phyloP scores from a whole-genome alignment of 2,888 invertebrate species.

The Pheosia tremula region DNA sequence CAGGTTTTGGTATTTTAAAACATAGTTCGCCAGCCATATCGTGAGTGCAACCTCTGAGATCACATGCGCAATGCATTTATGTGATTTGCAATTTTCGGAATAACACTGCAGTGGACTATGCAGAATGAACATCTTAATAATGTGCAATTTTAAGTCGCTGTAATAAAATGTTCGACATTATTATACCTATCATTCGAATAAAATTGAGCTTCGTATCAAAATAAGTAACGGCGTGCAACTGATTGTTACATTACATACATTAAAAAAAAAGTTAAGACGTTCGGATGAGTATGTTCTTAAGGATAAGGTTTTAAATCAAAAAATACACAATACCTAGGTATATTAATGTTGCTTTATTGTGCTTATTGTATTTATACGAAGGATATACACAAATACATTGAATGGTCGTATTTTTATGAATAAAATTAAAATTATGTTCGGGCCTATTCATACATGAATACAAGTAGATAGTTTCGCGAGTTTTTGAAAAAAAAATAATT shows the following conservation, averaged over 20 bases:
- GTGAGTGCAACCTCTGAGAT: too few species aligned
- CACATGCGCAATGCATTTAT: too few species aligned
- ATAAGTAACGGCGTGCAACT: slow-evolving; percentile 55
- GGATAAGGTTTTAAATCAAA: slow-evolving; percentile 34
- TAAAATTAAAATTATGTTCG: slow-evolving; percentile 5
- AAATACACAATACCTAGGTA: slow-evolving; percentile 16
- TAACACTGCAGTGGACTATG: too few species aligned
- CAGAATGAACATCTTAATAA: too few species aligned
- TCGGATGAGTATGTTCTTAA: slow-evolving; percentile 38
- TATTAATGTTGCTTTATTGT: slow-evolving; percentile 41
- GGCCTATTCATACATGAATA: slow-evolving; percentile 27
- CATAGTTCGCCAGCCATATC: too few species aligned
- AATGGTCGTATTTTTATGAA: background rate
- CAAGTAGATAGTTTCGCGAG: background rate
- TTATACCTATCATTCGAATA: slow-evolving; percentile 15
- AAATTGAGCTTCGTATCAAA: slow-evolving; percentile 55
- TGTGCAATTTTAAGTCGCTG: background rate
- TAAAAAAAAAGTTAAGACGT: slow-evolving; percentile 15
- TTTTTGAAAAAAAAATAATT: background rate
- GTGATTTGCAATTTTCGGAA: too few species aligned
- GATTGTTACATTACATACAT: slow-evolving; percentile 50
- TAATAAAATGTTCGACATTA: slow-evolving; percentile 16
- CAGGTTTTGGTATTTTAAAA: too few species aligned
- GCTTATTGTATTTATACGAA: slow-evolving; percentile 20
- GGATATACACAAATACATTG: background rate